Percentiles rank a stretch among this genome's conserved stretches.
Conservation (phyloP, 2,888 invertebrate species). For the Romanomermis culicivorax region DNA sequence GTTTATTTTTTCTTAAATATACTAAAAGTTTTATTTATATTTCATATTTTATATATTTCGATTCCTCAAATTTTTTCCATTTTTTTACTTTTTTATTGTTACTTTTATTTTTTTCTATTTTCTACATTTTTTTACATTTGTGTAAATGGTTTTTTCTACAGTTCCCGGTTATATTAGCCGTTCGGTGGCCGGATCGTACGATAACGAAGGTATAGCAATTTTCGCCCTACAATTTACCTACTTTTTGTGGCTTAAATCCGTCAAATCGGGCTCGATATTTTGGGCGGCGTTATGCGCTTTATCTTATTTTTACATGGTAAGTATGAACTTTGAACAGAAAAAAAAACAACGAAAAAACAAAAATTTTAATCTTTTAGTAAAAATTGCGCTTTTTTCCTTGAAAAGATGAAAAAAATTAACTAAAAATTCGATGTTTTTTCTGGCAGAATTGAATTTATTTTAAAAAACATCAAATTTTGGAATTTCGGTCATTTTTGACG, state of each 20-base stretch:
- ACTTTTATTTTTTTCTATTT: too few relatives aligned
- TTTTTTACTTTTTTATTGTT: background rate
- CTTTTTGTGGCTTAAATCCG: slow-evolving; percentile 87
- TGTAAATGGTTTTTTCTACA: slow-evolving; percentile 17
- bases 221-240: slow-evolving; percentile 97
- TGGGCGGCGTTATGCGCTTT: slow-evolving; percentile 84
- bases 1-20: background rate
- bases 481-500: too few relatives aligned
- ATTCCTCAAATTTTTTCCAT: background rate
- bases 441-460: too few relatives aligned
- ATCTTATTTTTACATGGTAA: slow-evolving; percentile 97
- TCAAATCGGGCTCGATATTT: slow-evolving; percentile 88
- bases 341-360: background rate
- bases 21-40: too few relatives aligned
- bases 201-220: slow-evolving; percentile 98
- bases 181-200: slow-evolving; percentile 96
- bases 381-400: too few relatives aligned
- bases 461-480: too few relatives aligned
- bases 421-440: too few relatives aligned
- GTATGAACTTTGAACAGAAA: slow-evolving; percentile 12
- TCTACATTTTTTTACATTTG: too few relatives aligned
- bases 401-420: too few relatives aligned
- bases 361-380: too few relatives aligned
- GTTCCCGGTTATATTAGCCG: slow-evolving; percentile 96
- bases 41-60: background rate